Evolutionary conservation across 2,113 vertebrate species (phyloP).

Genomic region (Falco punctatus): DNA sequence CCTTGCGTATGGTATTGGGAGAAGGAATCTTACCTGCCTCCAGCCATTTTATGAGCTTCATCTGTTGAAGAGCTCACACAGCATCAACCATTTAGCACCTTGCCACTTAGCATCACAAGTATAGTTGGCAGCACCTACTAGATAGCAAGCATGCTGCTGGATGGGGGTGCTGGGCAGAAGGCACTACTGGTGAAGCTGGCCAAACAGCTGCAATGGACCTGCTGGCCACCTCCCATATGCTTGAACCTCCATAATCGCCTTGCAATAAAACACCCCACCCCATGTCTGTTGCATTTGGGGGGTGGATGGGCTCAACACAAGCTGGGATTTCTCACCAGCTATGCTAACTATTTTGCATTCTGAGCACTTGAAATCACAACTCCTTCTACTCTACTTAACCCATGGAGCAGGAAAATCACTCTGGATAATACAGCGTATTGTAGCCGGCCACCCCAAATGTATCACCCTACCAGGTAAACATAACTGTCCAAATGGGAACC

Average conservation of each 20-base stretch:
- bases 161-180: neutral
- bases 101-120: neutral
- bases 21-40: neutral
- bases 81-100: neutral
- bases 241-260: neutral
- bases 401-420: neutral
- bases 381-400: neutral
- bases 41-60: neutral
- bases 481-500: neutral
- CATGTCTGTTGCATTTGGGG: neutral
- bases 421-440: neutral
- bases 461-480: neutral
- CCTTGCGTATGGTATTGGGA: neutral
- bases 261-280: neutral
- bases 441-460: neutral
- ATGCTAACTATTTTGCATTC: neutral
- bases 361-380: neutral
- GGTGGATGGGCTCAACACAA: rapidly evolving
- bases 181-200: rapidly evolving
- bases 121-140: neutral
- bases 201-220: neutral
- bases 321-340: neutral
- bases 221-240: neutral
- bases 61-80: neutral
- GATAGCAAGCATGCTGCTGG: neutral